Conservation (phyloP, 2,797 vertebrate genomes). For the Chiroxiphia lanceolata region DNA sequence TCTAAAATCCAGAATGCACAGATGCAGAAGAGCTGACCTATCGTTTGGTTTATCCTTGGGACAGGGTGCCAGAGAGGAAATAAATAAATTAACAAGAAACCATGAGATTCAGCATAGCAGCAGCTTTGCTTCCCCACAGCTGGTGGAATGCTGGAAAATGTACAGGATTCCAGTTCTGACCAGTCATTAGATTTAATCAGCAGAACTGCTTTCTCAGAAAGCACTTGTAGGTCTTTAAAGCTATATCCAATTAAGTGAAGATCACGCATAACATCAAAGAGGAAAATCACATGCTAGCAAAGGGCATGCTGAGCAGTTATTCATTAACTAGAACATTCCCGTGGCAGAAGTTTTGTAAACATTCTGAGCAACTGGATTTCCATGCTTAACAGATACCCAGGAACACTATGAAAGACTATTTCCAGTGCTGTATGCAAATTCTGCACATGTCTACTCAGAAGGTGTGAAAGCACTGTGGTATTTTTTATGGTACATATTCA, state of each 20-base stretch:
- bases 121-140: not conserved
- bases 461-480: not conserved
- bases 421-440: not conserved
- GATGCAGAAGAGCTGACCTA: not conserved
- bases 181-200: slow-evolving; percentile 49
- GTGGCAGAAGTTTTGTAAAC: slow-evolving; percentile 23
- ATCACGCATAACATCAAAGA: slow-evolving; percentile 54
- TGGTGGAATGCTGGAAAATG: not conserved
- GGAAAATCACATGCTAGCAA: slow-evolving; percentile 55
- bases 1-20: not conserved
- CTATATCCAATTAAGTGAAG: slow-evolving; percentile 45
- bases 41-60: not conserved
- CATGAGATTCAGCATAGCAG: not conserved
- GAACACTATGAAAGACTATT: not conserved
- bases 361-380: not conserved
- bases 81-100: not conserved
- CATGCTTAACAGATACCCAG: not conserved
- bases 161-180: slow-evolving; percentile 33
- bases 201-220: slow-evolving; percentile 8
- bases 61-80: not conserved
- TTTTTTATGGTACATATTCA: not conserved
- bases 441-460: not conserved
- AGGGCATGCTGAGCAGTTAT: slow-evolving; percentile 22
- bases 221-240: slow-evolving; percentile 18
- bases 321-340: slow-evolving; percentile 67